phyloP scores from a whole-genome alignment of 2,797 vertebrate species.

The Capromys pilorides region DNA sequence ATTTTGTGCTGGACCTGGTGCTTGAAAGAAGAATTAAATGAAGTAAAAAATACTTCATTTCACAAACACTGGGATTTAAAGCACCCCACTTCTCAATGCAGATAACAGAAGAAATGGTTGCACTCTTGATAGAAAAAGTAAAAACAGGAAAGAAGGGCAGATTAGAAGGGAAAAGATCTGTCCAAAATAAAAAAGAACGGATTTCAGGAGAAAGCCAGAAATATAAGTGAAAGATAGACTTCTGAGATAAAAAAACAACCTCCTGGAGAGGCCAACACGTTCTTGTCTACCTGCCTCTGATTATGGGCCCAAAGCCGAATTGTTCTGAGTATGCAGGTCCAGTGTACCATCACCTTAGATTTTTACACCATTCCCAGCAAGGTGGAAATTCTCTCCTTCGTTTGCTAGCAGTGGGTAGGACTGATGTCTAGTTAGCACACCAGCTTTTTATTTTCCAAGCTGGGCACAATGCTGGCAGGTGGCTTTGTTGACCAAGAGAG shows the following conservation, averaged over 20 bases:
- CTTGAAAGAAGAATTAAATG: background rate
- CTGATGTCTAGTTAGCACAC: background rate
- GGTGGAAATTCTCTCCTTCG: background rate
- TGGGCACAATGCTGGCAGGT: background rate
- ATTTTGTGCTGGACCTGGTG: background rate
- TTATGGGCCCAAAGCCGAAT: background rate
- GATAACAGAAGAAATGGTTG: background rate
- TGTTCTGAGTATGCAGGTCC: background rate
- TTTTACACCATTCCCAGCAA: background rate
- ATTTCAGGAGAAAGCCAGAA: conserved; percentile 23
- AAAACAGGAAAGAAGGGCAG: background rate
- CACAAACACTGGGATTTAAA: background rate
- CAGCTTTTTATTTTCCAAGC: background rate
- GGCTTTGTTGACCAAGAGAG: background rate
- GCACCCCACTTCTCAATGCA: background rate
- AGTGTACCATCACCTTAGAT: background rate
- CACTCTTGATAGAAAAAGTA: background rate
- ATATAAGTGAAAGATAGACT: conserved; percentile 4
- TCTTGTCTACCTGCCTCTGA: background rate
- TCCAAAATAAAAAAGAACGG: background rate
- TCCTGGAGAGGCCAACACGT: background rate
- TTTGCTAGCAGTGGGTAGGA: background rate
- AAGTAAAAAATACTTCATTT: background rate
- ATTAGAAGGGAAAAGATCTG: background rate
- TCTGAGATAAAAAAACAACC: background rate